A percentile compares a stretch with the other conserved stretches of the same genome.
Evolutionary conservation across 2,797 vertebrate genomes (phyloP).

Genomic region (Poeciliopsis paucimaculata): DNA sequence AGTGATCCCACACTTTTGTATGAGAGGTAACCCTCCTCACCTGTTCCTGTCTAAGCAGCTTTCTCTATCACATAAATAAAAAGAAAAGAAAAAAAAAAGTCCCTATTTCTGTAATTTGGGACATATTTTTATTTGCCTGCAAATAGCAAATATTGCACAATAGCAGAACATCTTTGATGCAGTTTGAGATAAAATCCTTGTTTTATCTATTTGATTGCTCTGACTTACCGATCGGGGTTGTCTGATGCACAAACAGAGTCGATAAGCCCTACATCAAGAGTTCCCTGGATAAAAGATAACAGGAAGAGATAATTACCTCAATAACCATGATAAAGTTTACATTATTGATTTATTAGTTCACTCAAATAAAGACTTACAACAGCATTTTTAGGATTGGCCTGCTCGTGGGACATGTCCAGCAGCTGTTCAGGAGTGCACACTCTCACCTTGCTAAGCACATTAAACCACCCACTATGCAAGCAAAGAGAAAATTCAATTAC

Average conservation of each 20-base stretch:
- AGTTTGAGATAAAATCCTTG: neutral
- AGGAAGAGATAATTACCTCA: neutral
- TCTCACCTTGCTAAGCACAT: conserved; percentile 84
- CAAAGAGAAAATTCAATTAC: neutral
- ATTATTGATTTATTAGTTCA: neutral
- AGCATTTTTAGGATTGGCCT: conserved; percentile 89
- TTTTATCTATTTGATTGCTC: neutral
- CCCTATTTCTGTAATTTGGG: neutral
- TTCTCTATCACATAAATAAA: no score
- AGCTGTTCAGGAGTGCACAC: conserved; percentile 85
- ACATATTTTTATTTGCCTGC: neutral
- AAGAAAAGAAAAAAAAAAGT: no score
- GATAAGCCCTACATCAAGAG: conserved; percentile 87
- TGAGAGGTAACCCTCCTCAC: neutral
- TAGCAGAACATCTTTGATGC: neutral
- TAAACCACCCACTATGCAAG: conserved; percentile 84
- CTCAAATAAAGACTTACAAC: conserved; percentile 77
- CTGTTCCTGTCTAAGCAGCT: no score
- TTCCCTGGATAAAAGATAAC: conserved; percentile 73
- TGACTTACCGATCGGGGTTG: conserved; percentile 85
- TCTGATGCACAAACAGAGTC: conserved; percentile 89
- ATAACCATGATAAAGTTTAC: neutral
- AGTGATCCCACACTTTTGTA: neutral
- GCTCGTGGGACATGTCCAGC: conserved; percentile 87
- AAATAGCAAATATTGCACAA: neutral